Evolutionary conservation across 2,113 vertebrate genomes (phyloP).

Genomic region (Bambusicola thoracicus): DNA sequence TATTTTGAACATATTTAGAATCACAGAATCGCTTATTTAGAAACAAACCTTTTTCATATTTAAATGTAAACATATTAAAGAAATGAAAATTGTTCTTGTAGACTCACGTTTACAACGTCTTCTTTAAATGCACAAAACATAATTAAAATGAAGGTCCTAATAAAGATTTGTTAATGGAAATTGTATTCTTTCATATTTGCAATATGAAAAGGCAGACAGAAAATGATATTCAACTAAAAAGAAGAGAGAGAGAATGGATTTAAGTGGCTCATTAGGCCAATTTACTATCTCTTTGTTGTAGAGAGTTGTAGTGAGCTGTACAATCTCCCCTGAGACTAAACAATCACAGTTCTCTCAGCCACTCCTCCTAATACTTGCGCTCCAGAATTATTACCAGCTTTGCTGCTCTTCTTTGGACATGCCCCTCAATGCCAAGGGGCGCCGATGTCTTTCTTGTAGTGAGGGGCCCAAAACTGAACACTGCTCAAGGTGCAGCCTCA

Average conservation of each 20-base stretch:
- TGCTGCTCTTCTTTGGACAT: too few relatives aligned
- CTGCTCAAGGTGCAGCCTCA: too few relatives aligned
- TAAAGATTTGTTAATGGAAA: conserved; percentile 61
- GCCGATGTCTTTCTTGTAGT: too few relatives aligned
- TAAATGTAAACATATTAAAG: conserved; percentile 71
- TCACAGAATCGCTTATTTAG: not conserved
- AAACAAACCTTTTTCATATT: conserved; percentile 73
- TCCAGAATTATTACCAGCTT: too few relatives aligned
- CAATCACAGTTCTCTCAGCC: too few relatives aligned
- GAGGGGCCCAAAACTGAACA: too few relatives aligned
- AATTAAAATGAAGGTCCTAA: conserved; percentile 66
- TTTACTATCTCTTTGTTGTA: not conserved
- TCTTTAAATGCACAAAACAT: conserved; percentile 76
- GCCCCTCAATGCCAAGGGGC: too few relatives aligned
- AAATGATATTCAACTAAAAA: conserved; percentile 45
- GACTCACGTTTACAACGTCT: conserved; percentile 79
- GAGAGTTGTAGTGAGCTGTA: too few relatives aligned
- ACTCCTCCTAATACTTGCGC: too few relatives aligned
- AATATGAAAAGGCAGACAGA: conserved; percentile 74
- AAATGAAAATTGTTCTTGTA: conserved; percentile 76
- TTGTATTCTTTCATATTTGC: conserved; percentile 77
- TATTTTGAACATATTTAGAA: conserved; percentile 50
- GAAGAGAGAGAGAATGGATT: not conserved
- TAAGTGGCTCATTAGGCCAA: not conserved
- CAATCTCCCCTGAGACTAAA: too few relatives aligned